Evolutionary conservation across 1,140 invertebrate genomes (phyloP), one percentile per base, ranked within the genome.

Genomic region (Sarcophaga peregrina): DNA sequence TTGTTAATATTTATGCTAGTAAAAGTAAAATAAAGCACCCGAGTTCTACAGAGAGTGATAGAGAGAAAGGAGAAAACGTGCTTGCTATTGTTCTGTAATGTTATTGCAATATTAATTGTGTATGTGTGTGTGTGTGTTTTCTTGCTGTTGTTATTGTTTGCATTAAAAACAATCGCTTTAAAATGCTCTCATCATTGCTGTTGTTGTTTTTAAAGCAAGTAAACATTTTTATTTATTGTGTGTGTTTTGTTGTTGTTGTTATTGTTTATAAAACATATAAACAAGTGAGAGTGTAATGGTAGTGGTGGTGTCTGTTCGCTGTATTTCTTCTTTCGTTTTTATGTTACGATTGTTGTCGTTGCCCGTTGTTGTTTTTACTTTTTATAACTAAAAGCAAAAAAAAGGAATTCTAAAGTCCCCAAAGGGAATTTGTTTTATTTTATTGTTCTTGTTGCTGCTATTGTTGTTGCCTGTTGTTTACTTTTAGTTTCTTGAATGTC

Each of bases 351-450:
- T 68, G n/a, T 20, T 68, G 6, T 68, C 8, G n/a, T 20, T 68
- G 6, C 20, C 8, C 20, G n/a, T 20, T 68, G 54, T 68, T 68
- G 62, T 68, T 20, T 9, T 68, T 68, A 4, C 4, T 68, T 68
- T 20, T 68, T 68, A 25, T 68, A 20, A n/a, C n/a, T 68, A 20
- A 68, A 50, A 50, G 48, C 48, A 50, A 68, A 68, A 20, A 68
- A 20, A 5, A 68, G 17, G 62, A 68, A 68, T 68, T 68, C 17
- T 10, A 74, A 48, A 50, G 75, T 78, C 75, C 75, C 75, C 75
- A 78, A 78, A 50, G 75, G 37, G 37, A 72, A 15, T 72, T 25
- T 25, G n/a, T 25, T 11, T 13, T 25, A 1, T 25, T 7, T 13
- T 72, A 20, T 72, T 17, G 20, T 72, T 20, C 62, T 17, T 62